Percentiles rank a stretch among this genome's conserved stretches.
Conservation (phyloP, 2,888 invertebrate genomes). For the Tenthredo notha region DNA sequence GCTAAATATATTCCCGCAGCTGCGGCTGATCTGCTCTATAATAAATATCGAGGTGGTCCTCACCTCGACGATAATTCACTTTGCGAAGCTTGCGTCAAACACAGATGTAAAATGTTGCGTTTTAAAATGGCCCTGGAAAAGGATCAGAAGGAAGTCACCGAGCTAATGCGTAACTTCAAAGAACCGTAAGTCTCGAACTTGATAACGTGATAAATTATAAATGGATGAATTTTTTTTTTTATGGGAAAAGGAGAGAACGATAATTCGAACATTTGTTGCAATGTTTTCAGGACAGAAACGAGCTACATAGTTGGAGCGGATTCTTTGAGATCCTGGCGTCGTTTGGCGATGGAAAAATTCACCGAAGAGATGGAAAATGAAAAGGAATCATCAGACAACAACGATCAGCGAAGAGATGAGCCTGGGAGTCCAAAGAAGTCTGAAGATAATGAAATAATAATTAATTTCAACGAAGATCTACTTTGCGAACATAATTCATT, state of each 20-base stretch:
- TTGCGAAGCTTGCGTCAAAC: conserved; percentile 79
- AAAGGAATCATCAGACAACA: conserved; percentile 54
- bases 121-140: conserved; percentile 79
- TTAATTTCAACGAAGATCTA: conserved; percentile 81
- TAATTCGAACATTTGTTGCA: not conserved
- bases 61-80: conserved; percentile 75
- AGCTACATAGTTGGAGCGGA: conserved; percentile 81
- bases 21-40: conserved; percentile 77
- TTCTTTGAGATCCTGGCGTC: conserved; percentile 81
- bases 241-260: too few relatives aligned
- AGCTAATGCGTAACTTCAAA: conserved; percentile 75
- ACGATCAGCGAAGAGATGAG: conserved; percentile 60
- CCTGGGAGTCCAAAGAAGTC: conserved; percentile 64
- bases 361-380: conserved; percentile 69
- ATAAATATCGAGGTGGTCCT: conserved; percentile 78
- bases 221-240: not conserved
- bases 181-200: conserved; percentile 72
- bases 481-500: conserved; percentile 80
- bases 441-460: conserved; percentile 71
- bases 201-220: not conserved
- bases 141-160: conserved; percentile 79
- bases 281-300: conserved; percentile 65
- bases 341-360: conserved; percentile 76
- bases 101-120: conserved; percentile 78
- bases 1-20: conserved; percentile 77